Evolutionary conservation across 2,797 vertebrate species (phyloP).

Genomic region (Cossypha heuglini): DNA sequence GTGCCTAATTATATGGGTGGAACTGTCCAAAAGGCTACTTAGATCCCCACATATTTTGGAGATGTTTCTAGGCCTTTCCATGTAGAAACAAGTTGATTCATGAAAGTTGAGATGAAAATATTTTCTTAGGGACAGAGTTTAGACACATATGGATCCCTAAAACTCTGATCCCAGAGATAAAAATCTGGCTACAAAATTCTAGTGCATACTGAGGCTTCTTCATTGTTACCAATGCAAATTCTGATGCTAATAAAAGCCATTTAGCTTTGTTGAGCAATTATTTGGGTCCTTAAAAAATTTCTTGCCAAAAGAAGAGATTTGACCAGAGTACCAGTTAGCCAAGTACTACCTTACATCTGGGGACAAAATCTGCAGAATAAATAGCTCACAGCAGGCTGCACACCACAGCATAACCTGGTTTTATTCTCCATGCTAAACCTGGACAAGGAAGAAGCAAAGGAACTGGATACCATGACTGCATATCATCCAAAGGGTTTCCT

Average conservation of each 20-base stretch:
- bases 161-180: neutral
- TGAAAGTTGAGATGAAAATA: neutral
- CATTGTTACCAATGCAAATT: neutral
- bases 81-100: neutral
- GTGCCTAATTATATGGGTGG: neutral
- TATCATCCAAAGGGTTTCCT: neutral
- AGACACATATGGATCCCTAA: neutral
- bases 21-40: neutral
- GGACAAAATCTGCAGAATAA: neutral
- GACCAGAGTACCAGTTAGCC: neutral
- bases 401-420: neutral
- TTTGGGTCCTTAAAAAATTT: neutral
- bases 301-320: neutral
- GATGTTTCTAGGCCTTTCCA: neutral
- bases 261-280: neutral
- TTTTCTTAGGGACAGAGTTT: neutral
- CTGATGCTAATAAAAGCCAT: neutral
- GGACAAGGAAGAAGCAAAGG: neutral
- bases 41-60: neutral
- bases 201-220: neutral
- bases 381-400: neutral
- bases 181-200: neutral
- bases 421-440: neutral
- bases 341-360: neutral
- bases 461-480: neutral